Percentiles rank a stretch among this genome's conserved stretches.
These are phyloP conservation scores for Elegia similella DNA, from an alignment of 2,888 invertebrate species.

Conservation along the genomic window DNA sequence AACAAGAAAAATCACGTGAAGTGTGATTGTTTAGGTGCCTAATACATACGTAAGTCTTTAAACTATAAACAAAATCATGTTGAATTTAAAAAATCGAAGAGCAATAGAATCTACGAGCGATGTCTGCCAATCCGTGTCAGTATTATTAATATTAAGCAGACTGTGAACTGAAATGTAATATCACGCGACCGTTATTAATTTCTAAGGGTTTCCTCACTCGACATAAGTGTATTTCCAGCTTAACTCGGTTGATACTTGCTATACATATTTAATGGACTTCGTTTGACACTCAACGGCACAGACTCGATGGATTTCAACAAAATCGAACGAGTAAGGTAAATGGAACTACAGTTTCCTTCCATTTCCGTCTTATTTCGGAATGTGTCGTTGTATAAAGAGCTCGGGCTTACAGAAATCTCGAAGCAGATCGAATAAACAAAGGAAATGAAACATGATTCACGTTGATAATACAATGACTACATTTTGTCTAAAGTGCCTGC, in stretches of 20 bases:
- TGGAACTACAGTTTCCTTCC: slow-evolving; percentile 1
- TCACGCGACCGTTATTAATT: neutral
- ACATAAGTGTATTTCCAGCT: slow-evolving; percentile 3
- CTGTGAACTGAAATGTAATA: neutral
- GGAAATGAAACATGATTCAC: neutral
- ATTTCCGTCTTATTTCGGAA: slow-evolving; percentile 1
- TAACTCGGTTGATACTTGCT: neutral
- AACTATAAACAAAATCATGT: too few relatives aligned
- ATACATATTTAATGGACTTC: slow-evolving; percentile 1
- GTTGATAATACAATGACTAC: neutral
- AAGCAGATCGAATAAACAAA: neutral
- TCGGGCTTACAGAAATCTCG: neutral
- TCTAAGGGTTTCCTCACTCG: neutral
- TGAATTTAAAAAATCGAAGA: too few relatives aligned
- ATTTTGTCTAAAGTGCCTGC: neutral
- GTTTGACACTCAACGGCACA: too few relatives aligned
- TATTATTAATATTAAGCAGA: too few relatives aligned
- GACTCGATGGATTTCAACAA: slow-evolving; percentile 7
- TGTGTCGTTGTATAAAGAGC: neutral
- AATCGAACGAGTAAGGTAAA: slow-evolving; percentile 6
- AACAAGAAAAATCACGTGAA: too few relatives aligned
- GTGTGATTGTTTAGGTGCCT: too few relatives aligned
- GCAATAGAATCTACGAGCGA: too few relatives aligned
- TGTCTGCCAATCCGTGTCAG: too few relatives aligned
- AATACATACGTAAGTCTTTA: too few relatives aligned